Percentiles rank a stretch among this genome's conserved stretches.
Conservation (phyloP, 2,797 vertebrate species). For the Brachymystax lenok region DNA sequence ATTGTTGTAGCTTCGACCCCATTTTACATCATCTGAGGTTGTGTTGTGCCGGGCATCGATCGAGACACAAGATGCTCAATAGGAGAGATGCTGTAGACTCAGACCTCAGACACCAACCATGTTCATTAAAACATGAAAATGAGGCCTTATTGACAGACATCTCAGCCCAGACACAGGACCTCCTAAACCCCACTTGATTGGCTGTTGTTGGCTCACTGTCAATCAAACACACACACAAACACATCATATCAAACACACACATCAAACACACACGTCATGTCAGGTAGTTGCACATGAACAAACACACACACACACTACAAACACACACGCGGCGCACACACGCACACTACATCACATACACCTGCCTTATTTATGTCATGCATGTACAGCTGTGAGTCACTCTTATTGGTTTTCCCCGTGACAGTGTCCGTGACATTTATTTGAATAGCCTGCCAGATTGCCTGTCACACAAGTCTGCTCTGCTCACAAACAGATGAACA, state of each 20-base stretch:
- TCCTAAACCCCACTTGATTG: conserved; percentile 35
- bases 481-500: conserved; percentile 27
- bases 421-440: not conserved
- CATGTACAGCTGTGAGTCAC: not conserved
- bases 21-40: too few relatives aligned
- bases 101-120: conserved; percentile 4
- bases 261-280: not conserved
- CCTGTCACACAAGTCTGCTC: conserved; percentile 16
- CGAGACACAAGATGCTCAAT: not conserved
- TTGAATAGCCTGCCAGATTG: not conserved
- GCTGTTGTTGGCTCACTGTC: conserved; percentile 34
- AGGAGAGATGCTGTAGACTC: not conserved
- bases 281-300: not conserved
- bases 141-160: conserved; percentile 41
- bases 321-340: too few relatives aligned
- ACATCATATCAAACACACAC: not conserved
- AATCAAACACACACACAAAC: conserved; percentile 23
- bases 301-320: not conserved
- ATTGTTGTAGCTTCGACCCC: too few relatives aligned
- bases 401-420: not conserved
- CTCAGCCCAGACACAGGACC: conserved; percentile 29
- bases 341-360: not conserved
- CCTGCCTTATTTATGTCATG: not conserved
- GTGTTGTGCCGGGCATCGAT: too few relatives aligned
- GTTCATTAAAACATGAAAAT: conserved; percentile 35